phyloP scores from a whole-genome alignment of 2,113 vertebrate species.

The Hassar affinis region DNA sequence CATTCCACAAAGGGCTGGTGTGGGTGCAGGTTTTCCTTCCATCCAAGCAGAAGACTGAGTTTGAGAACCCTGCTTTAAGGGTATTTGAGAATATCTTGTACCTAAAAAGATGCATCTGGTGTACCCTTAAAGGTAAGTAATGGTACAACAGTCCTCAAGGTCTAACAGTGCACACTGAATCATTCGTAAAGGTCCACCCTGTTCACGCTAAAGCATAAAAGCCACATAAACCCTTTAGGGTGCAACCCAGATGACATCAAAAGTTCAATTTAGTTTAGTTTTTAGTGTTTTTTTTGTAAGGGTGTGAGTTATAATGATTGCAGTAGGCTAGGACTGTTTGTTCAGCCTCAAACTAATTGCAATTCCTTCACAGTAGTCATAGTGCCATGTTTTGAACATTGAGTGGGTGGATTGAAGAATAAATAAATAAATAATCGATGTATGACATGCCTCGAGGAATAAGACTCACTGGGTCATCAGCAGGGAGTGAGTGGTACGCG shows the following conservation, averaged over 20 bases:
- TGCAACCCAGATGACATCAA: too few species aligned
- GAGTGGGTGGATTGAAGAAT: neutral
- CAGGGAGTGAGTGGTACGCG: neutral
- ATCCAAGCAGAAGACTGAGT: too few species aligned
- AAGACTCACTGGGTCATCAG: neutral
- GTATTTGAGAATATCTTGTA: neutral
- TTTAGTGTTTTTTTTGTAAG: neutral
- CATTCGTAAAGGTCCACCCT: neutral
- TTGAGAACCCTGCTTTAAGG: neutral
- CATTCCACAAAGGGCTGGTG: too few species aligned
- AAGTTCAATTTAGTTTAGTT: neutral
- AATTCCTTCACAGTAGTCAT: constrained; percentile 14
- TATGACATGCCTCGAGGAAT: neutral
- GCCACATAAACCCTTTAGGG: neutral
- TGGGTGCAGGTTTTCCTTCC: too few species aligned
- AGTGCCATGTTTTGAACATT: neutral
- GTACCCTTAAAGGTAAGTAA: neutral
- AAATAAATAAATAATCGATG: constrained; percentile 3
- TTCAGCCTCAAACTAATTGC: neutral
- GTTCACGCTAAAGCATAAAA: neutral
- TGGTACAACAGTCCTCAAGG: neutral
- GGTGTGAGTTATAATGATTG: neutral
- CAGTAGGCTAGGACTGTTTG: neutral
- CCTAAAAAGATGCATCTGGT: neutral
- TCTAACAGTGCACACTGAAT: neutral